Evolutionary conservation across 2,888 invertebrate genomes (phyloP).

Genomic region (Melanchra persicariae): DNA sequence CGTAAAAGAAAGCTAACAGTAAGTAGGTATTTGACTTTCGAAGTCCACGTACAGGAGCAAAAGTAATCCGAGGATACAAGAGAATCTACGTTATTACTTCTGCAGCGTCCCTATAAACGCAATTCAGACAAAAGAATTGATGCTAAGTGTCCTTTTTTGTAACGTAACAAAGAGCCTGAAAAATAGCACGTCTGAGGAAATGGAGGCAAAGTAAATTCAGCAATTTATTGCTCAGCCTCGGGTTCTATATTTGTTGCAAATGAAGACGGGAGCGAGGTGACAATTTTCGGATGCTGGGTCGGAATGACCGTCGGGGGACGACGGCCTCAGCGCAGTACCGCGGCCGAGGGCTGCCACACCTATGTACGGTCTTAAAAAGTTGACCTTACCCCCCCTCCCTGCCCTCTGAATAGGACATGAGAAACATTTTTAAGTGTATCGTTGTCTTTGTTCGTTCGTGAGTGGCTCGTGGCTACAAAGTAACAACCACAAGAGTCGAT

Average conservation of each 20-base stretch:
- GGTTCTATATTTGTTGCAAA: slow-evolving; percentile 89
- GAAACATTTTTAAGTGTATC: slow-evolving; percentile 28
- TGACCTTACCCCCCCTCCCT: slow-evolving; percentile 55
- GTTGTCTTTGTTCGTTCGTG: background rate
- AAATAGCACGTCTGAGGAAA: slow-evolving; percentile 86
- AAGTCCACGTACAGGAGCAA: background rate
- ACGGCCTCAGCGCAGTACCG: slow-evolving; percentile 63
- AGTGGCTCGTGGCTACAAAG: background rate
- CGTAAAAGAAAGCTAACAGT: background rate
- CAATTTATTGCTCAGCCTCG: slow-evolving; percentile 86
- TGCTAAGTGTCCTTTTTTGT: slow-evolving; percentile 83
- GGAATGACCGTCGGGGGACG: slow-evolving; percentile 85
- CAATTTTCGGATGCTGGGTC: slow-evolving; percentile 85
- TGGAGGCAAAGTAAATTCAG: slow-evolving; percentile 86
- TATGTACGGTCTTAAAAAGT: slow-evolving; percentile 66
- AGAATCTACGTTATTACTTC: slow-evolving; percentile 49
- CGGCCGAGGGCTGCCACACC: slow-evolving; percentile 76
- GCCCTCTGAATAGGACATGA: slow-evolving; percentile 32
- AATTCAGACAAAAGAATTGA: slow-evolving; percentile 79
- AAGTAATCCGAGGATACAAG: slow-evolving; percentile 42
- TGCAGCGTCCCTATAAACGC: slow-evolving; percentile 66
- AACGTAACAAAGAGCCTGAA: slow-evolving; percentile 86
- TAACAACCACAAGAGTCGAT: background rate
- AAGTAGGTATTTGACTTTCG: slow-evolving; percentile 5
- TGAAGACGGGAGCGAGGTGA: slow-evolving; percentile 88